A percentile compares a stretch with the other conserved stretches of the same genome.
Evolutionary conservation across 2,113 vertebrate genomes (phyloP).

Genomic region (Aix galericulata): DNA sequence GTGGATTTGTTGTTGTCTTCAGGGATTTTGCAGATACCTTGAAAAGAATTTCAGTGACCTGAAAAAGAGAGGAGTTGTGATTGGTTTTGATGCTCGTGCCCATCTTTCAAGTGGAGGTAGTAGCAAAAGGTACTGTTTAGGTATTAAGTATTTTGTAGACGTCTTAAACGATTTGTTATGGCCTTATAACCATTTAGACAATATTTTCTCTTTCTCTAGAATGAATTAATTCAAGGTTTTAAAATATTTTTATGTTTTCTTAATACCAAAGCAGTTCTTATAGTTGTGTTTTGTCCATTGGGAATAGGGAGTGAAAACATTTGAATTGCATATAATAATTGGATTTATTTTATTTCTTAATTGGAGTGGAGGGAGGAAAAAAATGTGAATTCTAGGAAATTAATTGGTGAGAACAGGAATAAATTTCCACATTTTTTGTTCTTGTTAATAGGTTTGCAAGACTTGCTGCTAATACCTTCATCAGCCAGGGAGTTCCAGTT

Average conservation of each 20-base stretch:
- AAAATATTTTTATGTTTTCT: neutral
- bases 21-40: conserved; percentile 94
- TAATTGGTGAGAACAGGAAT: neutral
- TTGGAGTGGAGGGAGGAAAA: neutral
- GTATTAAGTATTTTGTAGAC: neutral
- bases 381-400: neutral
- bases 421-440: neutral
- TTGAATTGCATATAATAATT: neutral
- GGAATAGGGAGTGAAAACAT: neutral
- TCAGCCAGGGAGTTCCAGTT: conserved; percentile 88
- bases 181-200: neutral
- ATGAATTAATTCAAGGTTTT: neutral
- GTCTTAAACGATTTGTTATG: neutral
- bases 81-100: conserved; percentile 92
- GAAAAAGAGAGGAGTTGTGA: conserved; percentile 89
- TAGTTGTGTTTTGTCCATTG: neutral
- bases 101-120: conserved; percentile 87
- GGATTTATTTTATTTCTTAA: neutral
- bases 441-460: conserved; percentile 81
- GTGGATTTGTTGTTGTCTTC: neutral
- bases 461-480: conserved; percentile 88
- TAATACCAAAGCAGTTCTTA: neutral
- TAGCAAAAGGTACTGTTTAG: conserved; percentile 82
- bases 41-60: conserved; percentile 87
- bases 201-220: neutral